Conservation (phyloP, 2,797 vertebrate genomes). For the Sternotherus odoratus region DNA sequence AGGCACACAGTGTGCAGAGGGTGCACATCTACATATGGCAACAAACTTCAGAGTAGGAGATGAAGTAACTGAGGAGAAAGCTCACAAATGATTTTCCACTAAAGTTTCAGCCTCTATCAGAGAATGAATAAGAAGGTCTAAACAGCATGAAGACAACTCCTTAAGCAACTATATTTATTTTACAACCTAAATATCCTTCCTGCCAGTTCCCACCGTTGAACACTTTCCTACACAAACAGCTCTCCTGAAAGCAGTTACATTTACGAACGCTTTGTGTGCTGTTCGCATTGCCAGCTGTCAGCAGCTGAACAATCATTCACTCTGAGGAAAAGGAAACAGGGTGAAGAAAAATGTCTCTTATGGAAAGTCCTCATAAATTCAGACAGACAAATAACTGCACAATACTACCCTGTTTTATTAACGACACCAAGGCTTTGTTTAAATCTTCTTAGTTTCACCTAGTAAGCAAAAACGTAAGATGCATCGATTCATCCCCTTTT, state of each 20-base stretch:
- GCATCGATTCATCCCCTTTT: background rate
- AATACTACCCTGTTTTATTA: slow-evolving; percentile 21
- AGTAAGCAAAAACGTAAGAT: background rate
- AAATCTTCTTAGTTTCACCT: slow-evolving; percentile 13
- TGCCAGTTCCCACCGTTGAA: background rate
- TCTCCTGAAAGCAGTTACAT: slow-evolving; percentile 57
- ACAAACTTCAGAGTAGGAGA: background rate
- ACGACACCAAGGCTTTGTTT: slow-evolving; percentile 27
- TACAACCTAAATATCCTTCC: slow-evolving; percentile 27
- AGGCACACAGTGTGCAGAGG: background rate
- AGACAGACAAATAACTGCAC: slow-evolving; percentile 29
- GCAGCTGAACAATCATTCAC: slow-evolving; percentile 27
- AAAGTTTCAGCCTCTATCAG: background rate
- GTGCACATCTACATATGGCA: background rate
- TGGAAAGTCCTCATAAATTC: slow-evolving; percentile 46
- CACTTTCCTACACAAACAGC: slow-evolving; percentile 38
- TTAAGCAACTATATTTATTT: slow-evolving; percentile 62
- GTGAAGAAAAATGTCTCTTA: slow-evolving; percentile 53
- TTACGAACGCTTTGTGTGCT: slow-evolving; percentile 61
- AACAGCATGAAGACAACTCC: background rate
- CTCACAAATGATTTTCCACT: background rate
- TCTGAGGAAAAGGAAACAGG: slow-evolving; percentile 32
- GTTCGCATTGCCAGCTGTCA: slow-evolving; percentile 42
- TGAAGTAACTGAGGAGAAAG: background rate
- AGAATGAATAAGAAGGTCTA: background rate